Evolutionary conservation across 2,888 invertebrate genomes (phyloP), one percentile per base, ranked within the genome.

Genomic region (Drosophila infuscata): DNA sequence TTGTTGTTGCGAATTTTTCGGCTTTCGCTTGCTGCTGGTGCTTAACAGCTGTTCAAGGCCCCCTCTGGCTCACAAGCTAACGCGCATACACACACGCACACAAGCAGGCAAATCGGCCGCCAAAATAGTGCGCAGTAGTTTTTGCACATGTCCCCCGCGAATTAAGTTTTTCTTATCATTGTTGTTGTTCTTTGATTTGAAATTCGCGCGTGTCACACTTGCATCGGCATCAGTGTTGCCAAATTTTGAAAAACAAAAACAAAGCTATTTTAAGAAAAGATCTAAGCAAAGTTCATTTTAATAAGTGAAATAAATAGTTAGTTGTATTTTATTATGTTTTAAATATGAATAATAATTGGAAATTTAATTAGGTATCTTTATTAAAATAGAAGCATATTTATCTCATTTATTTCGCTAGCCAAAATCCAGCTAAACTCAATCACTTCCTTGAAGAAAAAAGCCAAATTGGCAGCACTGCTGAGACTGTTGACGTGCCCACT

Each of bases 31-130:
- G 33, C 65, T 51, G 49, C 72, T 72, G 57, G 33, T 73, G 77
- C 62, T 69, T 77, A 81, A 73, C 88, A 89, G 89, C 82, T 89
- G 89, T 72, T 70, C 70, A 88, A 79, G 89, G 88, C 76, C 68
- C 72, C 57, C 41, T 43, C 48, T 48, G 17, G 52, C 17, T 49
- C 52, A 29, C 67, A 60, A 17, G 17, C 36, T 12, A 8, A 15
- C 60, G 25, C 35, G 48, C 25, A 25, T 25, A 43, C 46, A 12
- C 65, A 17, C 36, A 12, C 29, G 43, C 48, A 49, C 48, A 52
- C 66, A 70, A 60, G 33, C 38, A 59, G 58, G 64, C 76, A 53
- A 68, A 61, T 68, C 56, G 59, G 69, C 54, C 57, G 62, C 54
- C 52, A 61, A 56, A 73, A 68, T 70, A 71, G 83, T 79, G 88